Evolutionary conservation across 2,113 vertebrate species (phyloP), one percentile per base, ranked within the genome.

Genomic region (Dascyllus trimaculatus): DNA sequence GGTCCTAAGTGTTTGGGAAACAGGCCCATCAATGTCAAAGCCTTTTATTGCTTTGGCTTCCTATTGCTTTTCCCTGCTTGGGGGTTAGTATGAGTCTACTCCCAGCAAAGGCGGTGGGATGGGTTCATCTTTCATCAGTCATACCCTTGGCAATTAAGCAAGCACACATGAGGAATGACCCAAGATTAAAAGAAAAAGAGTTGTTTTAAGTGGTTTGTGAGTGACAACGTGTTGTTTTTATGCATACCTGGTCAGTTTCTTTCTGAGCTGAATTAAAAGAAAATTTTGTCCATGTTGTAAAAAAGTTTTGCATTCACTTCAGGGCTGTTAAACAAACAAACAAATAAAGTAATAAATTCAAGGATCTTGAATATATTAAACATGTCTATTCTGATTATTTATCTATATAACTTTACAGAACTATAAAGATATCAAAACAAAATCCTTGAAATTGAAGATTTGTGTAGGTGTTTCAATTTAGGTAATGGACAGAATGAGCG

Each of bases 31-130:
- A 90, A 86, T 86, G 90, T 92, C 92, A 92, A 87, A 91, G 85
- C 84, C 84, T 91, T 93, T 89, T 92, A 93, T 93, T 92, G 85
- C 91, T 84, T 84, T 75, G 88, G 89, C 91, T 92, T 91, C 91
- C 89, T 92, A 92, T 92, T 92, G 90, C 90, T 92, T 92, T 92
- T 91, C 88, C 79, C 80, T 81, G 89, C 90, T 90, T 76, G 83
- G 84, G 92, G 91, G 84, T 81, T 62, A 52, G 74, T 75, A 72
- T 72, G 88, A 82, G 76, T 87, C 65, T 54, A 61, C 72, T 85
- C 70, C 57, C 53, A 74, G 84, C 77, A 19, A 78, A 71, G 75
- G 80, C 71, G 76, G 62, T 1, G 58, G 76, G 75, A 85, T 61
- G 74, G 72, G 85, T 88, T 85, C 73, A 73, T 85, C 88, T 90